Evolutionary conservation across 2,113 vertebrate genomes (phyloP), one percentile per base, ranked within the genome.

Genomic region (Pomatorhinus ruficollis): DNA sequence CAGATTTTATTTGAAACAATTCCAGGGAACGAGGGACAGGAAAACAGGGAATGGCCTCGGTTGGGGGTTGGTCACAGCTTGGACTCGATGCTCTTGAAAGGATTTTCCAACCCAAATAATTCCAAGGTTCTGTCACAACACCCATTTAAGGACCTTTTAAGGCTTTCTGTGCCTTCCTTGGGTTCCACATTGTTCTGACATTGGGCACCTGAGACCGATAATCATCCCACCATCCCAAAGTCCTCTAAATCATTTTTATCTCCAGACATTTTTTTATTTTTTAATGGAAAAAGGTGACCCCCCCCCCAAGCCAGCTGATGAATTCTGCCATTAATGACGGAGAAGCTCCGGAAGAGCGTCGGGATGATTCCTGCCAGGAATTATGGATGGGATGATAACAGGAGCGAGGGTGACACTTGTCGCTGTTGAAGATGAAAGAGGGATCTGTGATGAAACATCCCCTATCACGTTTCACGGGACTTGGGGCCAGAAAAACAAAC

Each of bases 181-280:
- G 16, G 54, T 22, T 9, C n/a, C 12, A 2, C 8, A 6, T 27
- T 63, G 7, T 5, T 33, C 44, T 61, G 3, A 1, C 4, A 0
- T 16, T 7, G 42, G 35, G 20, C 21, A 68, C 15, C 23, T 16
- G 44, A 75, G 22, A 31, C 10, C 12, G 4, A 30, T 42, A 47
- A 68, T 0, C 28, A 37, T 6, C 39, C 0, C 0, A 35, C 0
- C 3, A 39, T 39, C 44, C 24, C 35, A 4, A 42, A 71, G 35
- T 22, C 39, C 14, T 53, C 7, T 20, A 16, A 24, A 33, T 19
- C 1, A 3, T 40, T 76, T 64, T 37, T 24, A 25, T 33, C 39
- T 59, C 20, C 45, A 19, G 25, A 11, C 30, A 12, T 30, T 4
- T 52, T 17, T 28, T 17, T 28, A 17, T 27, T 56, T 54, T 49